Base-by-base conservation (phyloP, 1,140 invertebrate genomes). In the Musca domestica region DNA sequence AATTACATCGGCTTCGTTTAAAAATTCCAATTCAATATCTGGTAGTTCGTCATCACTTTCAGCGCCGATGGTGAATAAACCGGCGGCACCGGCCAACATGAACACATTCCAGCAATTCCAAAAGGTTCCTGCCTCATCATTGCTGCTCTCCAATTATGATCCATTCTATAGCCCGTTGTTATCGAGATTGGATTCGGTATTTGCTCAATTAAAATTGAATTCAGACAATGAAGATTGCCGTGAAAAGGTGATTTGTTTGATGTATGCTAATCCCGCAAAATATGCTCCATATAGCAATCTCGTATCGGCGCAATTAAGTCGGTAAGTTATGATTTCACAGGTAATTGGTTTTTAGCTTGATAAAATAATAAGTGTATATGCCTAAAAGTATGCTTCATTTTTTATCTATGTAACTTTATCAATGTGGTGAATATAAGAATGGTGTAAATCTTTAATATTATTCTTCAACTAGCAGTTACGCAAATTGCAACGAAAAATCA, bases 201-300 rank as follows among this genome's bases (percentile, higher is more conserved):
- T 94, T 75, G 89, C 88, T 17, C 88, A 92, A 71, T 82, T 94
- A 0, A 91, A 91, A 70, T 81, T 84, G 1, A 80, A 80, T 14
- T 78, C 78, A 19, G 79, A 80, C 52, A 83, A 85, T 69, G 92
- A 93, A 76, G 83, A 84, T 0, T 94, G 92, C 73, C 82, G 91
- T n/a, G 91, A 94, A 73, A 87, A 91, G 73, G 85, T 91, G 1
- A 90, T 95, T 3, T 95, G 92, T 75, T 84, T 91, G 66, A 94
- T 95, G 91, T 95, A 95, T 78, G 86, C 89, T 22, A 91, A 88
- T 74, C 92, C 92, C 1, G 92, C 91, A 3, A 91, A 93, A 74
- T 95, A 90, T 78, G 92, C 92, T 0, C 92, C 92, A 0, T 94
- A 92, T 73, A 93, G 92, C 66, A 95, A 94, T 76, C 84, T 95